These are phyloP conservation scores for Didymodactylos carnosus DNA, from an alignment of 2,888 invertebrate species.

Conservation along the genomic window DNA sequence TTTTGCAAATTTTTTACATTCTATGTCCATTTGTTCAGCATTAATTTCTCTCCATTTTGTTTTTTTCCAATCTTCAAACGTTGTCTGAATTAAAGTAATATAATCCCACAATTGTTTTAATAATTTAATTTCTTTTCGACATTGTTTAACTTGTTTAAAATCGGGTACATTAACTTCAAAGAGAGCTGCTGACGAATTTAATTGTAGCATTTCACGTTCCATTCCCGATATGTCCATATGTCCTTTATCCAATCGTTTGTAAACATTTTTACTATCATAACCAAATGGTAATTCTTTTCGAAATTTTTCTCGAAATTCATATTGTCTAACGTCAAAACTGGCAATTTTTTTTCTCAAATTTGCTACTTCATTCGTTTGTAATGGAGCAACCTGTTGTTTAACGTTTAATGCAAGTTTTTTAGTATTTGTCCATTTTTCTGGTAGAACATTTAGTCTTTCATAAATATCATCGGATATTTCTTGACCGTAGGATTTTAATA, in stretches of 20 bases:
- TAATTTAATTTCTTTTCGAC: slow-evolving; percentile 59
- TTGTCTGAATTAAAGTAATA: slow-evolving; percentile 63
- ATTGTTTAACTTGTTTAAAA: slow-evolving; percentile 72
- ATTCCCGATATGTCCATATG: slow-evolving; percentile 55
- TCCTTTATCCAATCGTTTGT: slow-evolving; percentile 39
- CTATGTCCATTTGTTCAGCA: slow-evolving; percentile 82
- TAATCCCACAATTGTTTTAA: slow-evolving; percentile 86
- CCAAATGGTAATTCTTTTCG: slow-evolving; percentile 38
- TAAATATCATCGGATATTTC: slow-evolving; percentile 90
- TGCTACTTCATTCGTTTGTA: slow-evolving; percentile 78
- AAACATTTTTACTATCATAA: slow-evolving; percentile 30
- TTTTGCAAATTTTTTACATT: slow-evolving; percentile 90
- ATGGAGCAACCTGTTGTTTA: slow-evolving; percentile 77
- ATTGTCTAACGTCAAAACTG: slow-evolving; percentile 59
- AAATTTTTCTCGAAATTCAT: slow-evolving; percentile 68
- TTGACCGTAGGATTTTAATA: slow-evolving; percentile 78
- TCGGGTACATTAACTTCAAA: slow-evolving; percentile 88
- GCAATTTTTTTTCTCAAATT: slow-evolving; percentile 66
- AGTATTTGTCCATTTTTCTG: slow-evolving; percentile 82
- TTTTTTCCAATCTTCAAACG: slow-evolving; percentile 87
- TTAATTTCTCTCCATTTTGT: slow-evolving; percentile 90
- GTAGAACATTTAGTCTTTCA: slow-evolving; percentile 56
- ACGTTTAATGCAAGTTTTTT: slow-evolving; percentile 73
- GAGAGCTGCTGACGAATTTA: slow-evolving; percentile 68
- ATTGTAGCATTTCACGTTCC: slow-evolving; percentile 63